Percentiles rank a stretch among this genome's conserved stretches.
phyloP scores from a whole-genome alignment of 2,888 invertebrate species.

The Drosophila bunnanda region DNA sequence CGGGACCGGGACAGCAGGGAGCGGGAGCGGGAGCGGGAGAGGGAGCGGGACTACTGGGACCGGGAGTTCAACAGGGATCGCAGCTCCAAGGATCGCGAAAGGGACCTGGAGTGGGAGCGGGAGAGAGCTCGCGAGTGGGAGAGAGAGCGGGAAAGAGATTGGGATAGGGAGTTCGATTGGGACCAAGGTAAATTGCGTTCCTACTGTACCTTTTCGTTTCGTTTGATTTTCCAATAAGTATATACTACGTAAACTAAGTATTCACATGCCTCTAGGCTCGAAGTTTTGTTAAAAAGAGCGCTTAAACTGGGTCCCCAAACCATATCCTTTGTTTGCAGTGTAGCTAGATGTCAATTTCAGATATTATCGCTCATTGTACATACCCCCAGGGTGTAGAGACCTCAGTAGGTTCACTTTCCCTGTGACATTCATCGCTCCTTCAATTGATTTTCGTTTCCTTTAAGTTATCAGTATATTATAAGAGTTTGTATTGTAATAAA shows the following conservation, averaged over 20 bases:
- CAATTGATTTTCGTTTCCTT: neutral
- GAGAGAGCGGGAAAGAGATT: constrained; percentile 84
- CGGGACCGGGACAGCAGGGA: constrained; percentile 82
- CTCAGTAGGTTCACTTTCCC: constrained; percentile 2
- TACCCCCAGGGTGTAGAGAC: constrained; percentile 2
- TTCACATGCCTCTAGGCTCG: constrained; percentile 8
- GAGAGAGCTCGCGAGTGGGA: constrained; percentile 84
- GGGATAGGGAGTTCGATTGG: constrained; percentile 85
- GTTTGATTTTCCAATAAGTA: constrained; percentile 35
- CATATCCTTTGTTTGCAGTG: neutral
- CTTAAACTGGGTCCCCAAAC: neutral
- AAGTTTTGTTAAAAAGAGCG: constrained; percentile 5
- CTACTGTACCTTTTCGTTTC: constrained; percentile 38
- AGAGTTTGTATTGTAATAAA: no score
- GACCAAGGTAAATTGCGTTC: constrained; percentile 82
- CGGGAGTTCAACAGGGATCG: constrained; percentile 79
- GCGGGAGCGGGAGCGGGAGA: constrained; percentile 71
- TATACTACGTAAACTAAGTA: constrained; percentile 24
- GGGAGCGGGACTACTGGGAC: constrained; percentile 82
- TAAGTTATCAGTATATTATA: neutral
- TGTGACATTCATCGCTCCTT: neutral
- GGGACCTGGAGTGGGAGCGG: constrained; percentile 83
- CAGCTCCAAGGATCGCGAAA: constrained; percentile 78
- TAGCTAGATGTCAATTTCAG: constrained; percentile 12
- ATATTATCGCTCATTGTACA: neutral